A percentile compares a stretch with the other conserved stretches of the same genome.
phyloP scores from a whole-genome alignment of 2,113 vertebrate species.

The Tachuris rubrigastra region DNA sequence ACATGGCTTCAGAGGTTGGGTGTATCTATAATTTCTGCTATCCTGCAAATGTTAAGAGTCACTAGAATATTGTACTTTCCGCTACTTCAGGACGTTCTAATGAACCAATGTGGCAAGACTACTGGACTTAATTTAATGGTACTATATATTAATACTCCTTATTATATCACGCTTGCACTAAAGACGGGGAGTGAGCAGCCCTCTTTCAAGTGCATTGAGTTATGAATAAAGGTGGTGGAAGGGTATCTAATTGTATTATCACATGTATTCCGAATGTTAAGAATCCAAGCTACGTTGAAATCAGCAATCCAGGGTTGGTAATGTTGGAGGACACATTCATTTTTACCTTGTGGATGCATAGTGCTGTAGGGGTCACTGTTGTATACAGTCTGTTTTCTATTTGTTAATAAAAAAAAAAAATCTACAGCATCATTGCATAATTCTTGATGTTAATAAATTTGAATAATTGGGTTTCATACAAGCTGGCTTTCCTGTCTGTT shows the following conservation, averaged over 20 bases:
- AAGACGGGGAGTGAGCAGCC: conserved; percentile 74
- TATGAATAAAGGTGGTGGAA: conserved; percentile 81
- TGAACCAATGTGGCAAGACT: conserved; percentile 87
- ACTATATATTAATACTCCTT: conserved; percentile 82
- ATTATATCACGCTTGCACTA: conserved; percentile 80
- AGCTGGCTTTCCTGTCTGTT: conserved; percentile 72
- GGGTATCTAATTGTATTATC: conserved; percentile 80
- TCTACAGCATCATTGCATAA: conserved; percentile 88
- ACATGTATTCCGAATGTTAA: conserved; percentile 64
- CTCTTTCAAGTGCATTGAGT: conserved; percentile 77
- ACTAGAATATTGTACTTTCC: conserved; percentile 79
- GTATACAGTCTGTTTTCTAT: conserved; percentile 98
- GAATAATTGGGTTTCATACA: conserved; percentile 92
- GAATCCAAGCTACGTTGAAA: conserved; percentile 72
- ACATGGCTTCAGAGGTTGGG: conserved; percentile 61
- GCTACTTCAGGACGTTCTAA: conserved; percentile 78
- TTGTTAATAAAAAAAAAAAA: conserved; percentile 90
- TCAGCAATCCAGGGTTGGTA: conserved; percentile 78
- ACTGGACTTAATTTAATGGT: conserved; percentile 88
- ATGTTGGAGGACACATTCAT: conserved; percentile 85
- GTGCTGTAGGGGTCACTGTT: conserved; percentile 90
- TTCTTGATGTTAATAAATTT: conserved; percentile 98
- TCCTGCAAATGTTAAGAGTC: conserved; percentile 84
- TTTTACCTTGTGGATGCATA: conserved; percentile 97
- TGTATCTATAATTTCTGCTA: conserved; percentile 72